These are phyloP conservation scores for Andrena bicolor DNA, from an alignment of 2,888 invertebrate species.

Conservation along the genomic window DNA sequence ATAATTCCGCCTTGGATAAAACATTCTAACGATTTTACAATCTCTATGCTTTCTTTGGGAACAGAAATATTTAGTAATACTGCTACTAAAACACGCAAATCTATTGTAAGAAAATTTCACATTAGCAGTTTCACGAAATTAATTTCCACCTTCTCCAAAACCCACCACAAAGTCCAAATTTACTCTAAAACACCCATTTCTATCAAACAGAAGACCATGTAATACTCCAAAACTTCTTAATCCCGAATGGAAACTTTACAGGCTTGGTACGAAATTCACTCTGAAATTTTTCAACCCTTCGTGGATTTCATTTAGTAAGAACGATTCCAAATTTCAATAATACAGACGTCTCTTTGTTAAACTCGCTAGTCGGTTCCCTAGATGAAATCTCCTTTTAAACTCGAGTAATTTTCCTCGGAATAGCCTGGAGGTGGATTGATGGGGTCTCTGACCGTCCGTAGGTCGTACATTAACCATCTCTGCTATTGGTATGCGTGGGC, in stretches of 20 bases:
- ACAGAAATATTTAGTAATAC: no score
- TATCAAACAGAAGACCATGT: not conserved
- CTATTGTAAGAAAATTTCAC: no score
- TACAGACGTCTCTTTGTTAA: no score
- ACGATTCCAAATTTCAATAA: not conserved
- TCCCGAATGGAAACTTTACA: not conserved
- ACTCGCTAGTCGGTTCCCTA: not conserved
- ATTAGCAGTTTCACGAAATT: no score
- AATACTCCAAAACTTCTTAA: not conserved
- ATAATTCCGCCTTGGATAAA: not conserved
- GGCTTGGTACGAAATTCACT: no score
- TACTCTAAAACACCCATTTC: not conserved
- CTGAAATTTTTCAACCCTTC: not conserved
- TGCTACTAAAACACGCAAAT: no score
- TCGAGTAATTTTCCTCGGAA: constrained; percentile 27
- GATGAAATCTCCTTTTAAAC: constrained; percentile 39
- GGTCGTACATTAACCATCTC: constrained; percentile 49
- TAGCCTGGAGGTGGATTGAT: constrained; percentile 45
- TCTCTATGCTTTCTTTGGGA: no score
- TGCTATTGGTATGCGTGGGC: constrained; percentile 49
- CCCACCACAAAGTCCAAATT: no score
- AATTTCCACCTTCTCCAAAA: no score
- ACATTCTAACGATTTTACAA: no score
- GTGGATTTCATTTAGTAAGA: not conserved
- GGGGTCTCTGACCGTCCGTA: constrained; percentile 71